A percentile compares a stretch with the other conserved stretches of the same genome.
These are phyloP conservation scores for Grammomys surdaster DNA, from an alignment of 2,113 vertebrate species.

Conservation along the genomic window DNA sequence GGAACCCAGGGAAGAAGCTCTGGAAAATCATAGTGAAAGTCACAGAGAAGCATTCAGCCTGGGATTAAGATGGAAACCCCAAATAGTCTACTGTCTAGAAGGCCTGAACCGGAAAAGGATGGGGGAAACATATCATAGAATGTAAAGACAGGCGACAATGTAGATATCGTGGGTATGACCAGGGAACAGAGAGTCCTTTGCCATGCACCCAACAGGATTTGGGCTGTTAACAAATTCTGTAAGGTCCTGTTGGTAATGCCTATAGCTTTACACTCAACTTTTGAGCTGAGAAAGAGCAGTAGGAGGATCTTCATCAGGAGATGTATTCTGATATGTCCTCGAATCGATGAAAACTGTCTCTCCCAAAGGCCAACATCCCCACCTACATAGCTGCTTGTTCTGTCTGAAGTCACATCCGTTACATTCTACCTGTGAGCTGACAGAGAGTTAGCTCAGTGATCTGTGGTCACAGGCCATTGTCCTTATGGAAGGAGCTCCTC, in stretches of 20 bases:
- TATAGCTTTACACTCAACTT: constrained; percentile 7
- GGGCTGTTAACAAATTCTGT: neutral
- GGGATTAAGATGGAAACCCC: neutral
- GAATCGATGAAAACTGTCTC: neutral
- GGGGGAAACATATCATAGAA: neutral
- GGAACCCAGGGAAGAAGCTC: neutral
- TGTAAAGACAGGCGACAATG: neutral
- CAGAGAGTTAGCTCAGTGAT: neutral
- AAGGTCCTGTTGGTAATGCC: neutral
- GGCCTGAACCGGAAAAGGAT: neutral
- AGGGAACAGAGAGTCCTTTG: neutral
- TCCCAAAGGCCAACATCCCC: neutral
- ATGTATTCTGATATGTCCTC: neutral
- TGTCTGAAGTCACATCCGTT: neutral
- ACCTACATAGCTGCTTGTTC: neutral
- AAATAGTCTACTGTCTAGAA: constrained; percentile 7
- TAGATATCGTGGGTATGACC: neutral
- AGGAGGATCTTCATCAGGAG: neutral
- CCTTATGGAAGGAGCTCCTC: neutral
- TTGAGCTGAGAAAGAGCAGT: neutral
- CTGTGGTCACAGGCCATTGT: neutral
- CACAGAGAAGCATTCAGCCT: neutral
- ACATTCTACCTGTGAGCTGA: neutral
- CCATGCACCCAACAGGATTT: neutral
- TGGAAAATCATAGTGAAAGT: constrained; percentile 27